A percentile compares a stretch with the other conserved stretches of the same genome.
Evolutionary conservation across 2,113 vertebrate species (phyloP).

Genomic region (Microtus oregoni): DNA sequence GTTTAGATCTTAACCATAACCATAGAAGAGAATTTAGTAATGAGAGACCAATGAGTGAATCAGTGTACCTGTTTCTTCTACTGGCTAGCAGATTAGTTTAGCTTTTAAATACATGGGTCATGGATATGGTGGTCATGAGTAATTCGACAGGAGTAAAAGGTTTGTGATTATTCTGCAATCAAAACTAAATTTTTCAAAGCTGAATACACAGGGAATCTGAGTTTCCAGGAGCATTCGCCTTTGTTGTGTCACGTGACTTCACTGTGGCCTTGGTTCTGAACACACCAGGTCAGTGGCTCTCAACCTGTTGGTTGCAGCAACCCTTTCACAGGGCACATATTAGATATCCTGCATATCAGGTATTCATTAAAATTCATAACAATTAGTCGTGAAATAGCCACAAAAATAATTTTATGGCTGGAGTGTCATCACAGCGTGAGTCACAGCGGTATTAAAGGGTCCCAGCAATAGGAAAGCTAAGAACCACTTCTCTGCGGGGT

Average conservation of each 20-base stretch:
- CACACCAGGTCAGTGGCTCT: neutral
- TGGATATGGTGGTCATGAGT: neutral
- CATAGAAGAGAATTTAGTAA: slow-evolving; percentile 13
- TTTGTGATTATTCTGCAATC: neutral
- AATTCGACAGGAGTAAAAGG: neutral
- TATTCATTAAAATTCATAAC: neutral
- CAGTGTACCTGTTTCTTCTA: neutral
- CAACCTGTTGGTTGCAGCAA: neutral
- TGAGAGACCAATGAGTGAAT: slow-evolving; percentile 39
- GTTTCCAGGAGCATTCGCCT: too few relatives aligned
- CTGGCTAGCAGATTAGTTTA: neutral
- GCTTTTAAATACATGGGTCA: neutral
- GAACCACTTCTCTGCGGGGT: neutral
- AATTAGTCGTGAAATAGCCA: neutral
- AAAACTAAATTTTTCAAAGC: neutral
- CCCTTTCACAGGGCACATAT: neutral
- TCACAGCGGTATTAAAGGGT: neutral
- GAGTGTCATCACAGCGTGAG: neutral
- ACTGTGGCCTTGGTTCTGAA: neutral
- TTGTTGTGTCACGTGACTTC: neutral
- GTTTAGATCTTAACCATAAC: neutral
- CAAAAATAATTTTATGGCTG: neutral
- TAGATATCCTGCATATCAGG: neutral
- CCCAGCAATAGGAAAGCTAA: neutral
- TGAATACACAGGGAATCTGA: neutral